Percentiles rank a stretch among this genome's conserved stretches.
Conservation (phyloP, 2,888 invertebrate species). For the Cataglyphis altisquamis region DNA sequence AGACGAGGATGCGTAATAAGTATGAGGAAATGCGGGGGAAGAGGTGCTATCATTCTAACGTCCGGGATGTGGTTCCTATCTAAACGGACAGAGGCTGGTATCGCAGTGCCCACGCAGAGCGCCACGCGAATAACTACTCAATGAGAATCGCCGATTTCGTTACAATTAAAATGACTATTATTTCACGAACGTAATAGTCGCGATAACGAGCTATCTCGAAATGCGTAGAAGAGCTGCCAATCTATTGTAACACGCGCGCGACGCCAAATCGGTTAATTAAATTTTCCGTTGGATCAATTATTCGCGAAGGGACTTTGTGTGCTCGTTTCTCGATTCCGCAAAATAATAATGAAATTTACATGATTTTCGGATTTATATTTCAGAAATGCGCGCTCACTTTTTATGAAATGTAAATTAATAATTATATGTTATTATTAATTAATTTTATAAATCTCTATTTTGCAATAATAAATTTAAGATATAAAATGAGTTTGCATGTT, state of each 20-base stretch:
- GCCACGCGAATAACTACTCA: conserved; percentile 74
- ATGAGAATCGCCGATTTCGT: conserved; percentile 76
- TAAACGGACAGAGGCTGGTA: conserved; percentile 82
- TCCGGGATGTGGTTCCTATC: conserved; percentile 85
- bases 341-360: conserved; percentile 6
- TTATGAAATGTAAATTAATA: neutral
- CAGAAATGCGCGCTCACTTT: neutral
- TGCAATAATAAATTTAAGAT: neutral
- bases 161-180: conserved; percentile 56
- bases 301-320: neutral
- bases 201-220: neutral
- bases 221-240: neutral
- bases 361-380: neutral
- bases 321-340: neutral
- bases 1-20: conserved; percentile 63
- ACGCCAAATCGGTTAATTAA: conserved; percentile 14
- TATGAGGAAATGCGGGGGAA: conserved; percentile 85
- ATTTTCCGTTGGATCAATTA: conserved; percentile 25
- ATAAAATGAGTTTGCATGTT: neutral
- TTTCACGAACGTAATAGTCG: conserved; percentile 12
- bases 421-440: conserved; percentile 13
- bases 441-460: neutral
- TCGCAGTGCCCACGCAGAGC: conserved; percentile 79
- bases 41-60: conserved; percentile 80
- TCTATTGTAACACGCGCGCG: neutral